Evolutionary conservation across 1,140 invertebrate genomes (phyloP).

Genomic region (Sesamia nonagrioides): DNA sequence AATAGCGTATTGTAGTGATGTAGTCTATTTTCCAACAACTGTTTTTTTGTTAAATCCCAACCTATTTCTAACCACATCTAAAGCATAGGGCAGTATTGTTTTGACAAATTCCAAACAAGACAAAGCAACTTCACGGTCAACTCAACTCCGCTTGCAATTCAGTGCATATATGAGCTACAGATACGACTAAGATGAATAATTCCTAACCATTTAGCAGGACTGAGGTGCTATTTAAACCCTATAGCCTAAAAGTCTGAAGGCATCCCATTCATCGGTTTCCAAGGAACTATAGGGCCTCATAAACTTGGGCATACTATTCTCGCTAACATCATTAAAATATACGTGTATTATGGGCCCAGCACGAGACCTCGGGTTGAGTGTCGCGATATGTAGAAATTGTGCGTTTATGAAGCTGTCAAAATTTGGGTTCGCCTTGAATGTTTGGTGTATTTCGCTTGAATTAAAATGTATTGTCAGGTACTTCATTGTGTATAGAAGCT

Average conservation of each 20-base stretch:
- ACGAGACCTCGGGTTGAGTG: background rate
- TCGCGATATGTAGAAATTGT: background rate
- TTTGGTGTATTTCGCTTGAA: background rate
- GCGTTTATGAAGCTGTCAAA: background rate
- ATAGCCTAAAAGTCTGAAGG: background rate
- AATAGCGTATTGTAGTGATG: too few species aligned
- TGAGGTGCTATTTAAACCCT: slow-evolving; percentile 17
- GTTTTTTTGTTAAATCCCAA: too few species aligned
- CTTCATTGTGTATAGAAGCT: too few species aligned
- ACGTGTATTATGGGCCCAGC: background rate
- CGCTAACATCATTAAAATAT: slow-evolving; percentile 19
- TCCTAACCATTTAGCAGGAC: slow-evolving; percentile 6
- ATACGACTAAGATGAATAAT: background rate
- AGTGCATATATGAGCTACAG: too few species aligned
- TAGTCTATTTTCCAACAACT: too few species aligned
- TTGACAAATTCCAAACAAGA: too few species aligned
- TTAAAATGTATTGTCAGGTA: too few species aligned
- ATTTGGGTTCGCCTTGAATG: background rate
- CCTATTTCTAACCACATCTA: too few species aligned
- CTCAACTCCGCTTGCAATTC: too few species aligned
- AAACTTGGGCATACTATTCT: background rate
- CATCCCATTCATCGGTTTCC: slow-evolving; percentile 17
- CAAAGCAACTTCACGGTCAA: too few species aligned
- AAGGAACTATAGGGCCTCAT: slow-evolving; percentile 13
- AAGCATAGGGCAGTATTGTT: too few species aligned